Evolutionary conservation across 2,888 invertebrate species (phyloP), one percentile per base, ranked within the genome.

Genomic region (Disparrhopalites patrizii): DNA sequence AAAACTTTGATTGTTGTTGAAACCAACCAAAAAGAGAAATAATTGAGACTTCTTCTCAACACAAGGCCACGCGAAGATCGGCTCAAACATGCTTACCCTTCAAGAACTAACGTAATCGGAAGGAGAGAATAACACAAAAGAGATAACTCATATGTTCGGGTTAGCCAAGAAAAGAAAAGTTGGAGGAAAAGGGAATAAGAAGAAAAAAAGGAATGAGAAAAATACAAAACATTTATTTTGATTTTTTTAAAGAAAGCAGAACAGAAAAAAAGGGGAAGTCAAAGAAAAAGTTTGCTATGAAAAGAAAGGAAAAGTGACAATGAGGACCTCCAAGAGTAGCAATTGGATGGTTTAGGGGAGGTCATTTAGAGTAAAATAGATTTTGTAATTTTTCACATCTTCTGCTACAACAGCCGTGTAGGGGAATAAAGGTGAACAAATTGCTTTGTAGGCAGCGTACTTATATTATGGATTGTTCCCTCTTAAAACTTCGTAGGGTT

Each of bases 301-400:
- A 40, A 40, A 38, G 57, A 57, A 57, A 38, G 30, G 58, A 58
- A 43, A 58, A 58, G 62, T 62, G 52, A 62, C 54, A 62, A 62
- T 54, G 52, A 52, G 36, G 62, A 62, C 62, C 62, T 62, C 52
- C 62, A 52, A 25, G 62, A 52, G 31, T 28, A 38, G 52, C 62
- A 43, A 54, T 62, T 62, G 30, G 62, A 62, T 30, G 54, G 52
- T 52, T 20, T 52, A 40, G 62, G 40, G 54, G 40, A 62, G 54
- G 62, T 62, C 62, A 62, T 62, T 54, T 38, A 60, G 18, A 60
- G 38, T 36, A 31, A 54, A 54, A 54, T 30, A 54, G 54, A 54
- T 54, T 54, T 54, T 54, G 20, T n/a, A 27, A 52, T 7, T 4
- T n/a, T 47, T n/a, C n/a, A n/a, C n/a, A n/a, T n/a, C n/a, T 47